Evolutionary conservation across 2,888 invertebrate genomes (phyloP), one percentile per base, ranked within the genome.

Genomic region (Prosopocoilus inquinatus): DNA sequence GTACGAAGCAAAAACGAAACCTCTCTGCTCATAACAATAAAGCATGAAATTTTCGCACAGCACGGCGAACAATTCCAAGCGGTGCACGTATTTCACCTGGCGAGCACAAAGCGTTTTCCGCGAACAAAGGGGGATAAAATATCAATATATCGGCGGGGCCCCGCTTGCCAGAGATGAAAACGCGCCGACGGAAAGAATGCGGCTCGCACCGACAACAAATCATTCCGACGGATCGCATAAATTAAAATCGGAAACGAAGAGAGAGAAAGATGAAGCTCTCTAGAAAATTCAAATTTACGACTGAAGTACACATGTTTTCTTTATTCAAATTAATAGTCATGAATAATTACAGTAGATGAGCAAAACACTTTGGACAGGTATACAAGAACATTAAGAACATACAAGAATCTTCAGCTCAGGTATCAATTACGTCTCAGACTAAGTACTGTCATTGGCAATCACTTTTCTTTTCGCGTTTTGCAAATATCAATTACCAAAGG

Each of bases 211-310:
- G 60, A 53, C 55, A 64, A 67, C 65, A 67, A 68, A 68, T 68
- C 68, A 68, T 64, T 58, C 58, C 34, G 68, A 65, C 68, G 64
- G 62, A 62, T 62, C 59, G 66, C 62, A 68, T 67, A 68, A 67
- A 66, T 68, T 68, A 68, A 67, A 68, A 65, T 66, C 64, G 63
- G 64, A 63, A 61, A 62, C 61, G 58, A 60, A 58, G 43, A 45
- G 57, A 54, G 57, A 57, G 38, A 54, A 59, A 57, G 46, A 47
- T 33, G 20, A 11, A 60, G 55, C 53, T 28, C 20, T 28, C 20
- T 7, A 7, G 20, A 28, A 45, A 44, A 41, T 28, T 28, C 20
- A 28, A 28, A 28, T 28, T 28, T 28, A 28, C 20, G 20, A 28
- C 20, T 28, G 20, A 28, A 28, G 20, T 28, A 28, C 20, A 28